Conservation (phyloP, 1,140 invertebrate species). For the Steinernema khuongi region DNA sequence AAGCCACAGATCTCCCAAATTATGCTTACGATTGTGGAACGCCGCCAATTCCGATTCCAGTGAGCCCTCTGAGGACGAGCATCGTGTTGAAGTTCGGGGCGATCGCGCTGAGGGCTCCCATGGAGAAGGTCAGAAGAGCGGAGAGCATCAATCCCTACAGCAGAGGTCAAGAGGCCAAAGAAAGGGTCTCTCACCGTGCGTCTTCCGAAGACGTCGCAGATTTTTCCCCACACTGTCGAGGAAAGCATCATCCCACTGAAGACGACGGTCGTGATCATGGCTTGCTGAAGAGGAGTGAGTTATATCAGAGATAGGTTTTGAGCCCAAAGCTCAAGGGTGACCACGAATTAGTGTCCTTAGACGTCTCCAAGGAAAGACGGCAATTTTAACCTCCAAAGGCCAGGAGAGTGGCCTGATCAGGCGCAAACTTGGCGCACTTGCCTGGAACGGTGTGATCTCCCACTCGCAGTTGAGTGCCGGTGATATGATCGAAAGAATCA, state of each 20-base stretch:
- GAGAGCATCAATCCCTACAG: conserved; percentile 77
- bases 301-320: conserved; percentile 49
- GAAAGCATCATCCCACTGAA: conserved; percentile 94
- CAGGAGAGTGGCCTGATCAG: too few species aligned
- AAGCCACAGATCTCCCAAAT: neutral
- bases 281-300: conserved; percentile 64
- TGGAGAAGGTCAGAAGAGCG: conserved; percentile 80
- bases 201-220: conserved; percentile 86
- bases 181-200: conserved; percentile 67
- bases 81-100: conserved; percentile 86
- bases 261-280: conserved; percentile 74
- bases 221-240: conserved; percentile 87
- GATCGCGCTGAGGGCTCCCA: conserved; percentile 80
- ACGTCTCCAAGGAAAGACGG: too few species aligned
- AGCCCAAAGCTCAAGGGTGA: too few species aligned
- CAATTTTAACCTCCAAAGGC: too few species aligned
- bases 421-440: neutral
- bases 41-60: conserved; percentile 91
- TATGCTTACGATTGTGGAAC: conserved; percentile 88
- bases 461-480: conserved; percentile 87
- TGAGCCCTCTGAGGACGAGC: conserved; percentile 77
- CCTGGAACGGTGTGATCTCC: conserved; percentile 72
- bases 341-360: too few species aligned
- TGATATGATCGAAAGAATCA: conserved; percentile 83
- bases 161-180: conserved; percentile 17